Evolutionary conservation across 2,888 invertebrate genomes (phyloP).

Genomic region (Hirtodrosophila trivittata): DNA sequence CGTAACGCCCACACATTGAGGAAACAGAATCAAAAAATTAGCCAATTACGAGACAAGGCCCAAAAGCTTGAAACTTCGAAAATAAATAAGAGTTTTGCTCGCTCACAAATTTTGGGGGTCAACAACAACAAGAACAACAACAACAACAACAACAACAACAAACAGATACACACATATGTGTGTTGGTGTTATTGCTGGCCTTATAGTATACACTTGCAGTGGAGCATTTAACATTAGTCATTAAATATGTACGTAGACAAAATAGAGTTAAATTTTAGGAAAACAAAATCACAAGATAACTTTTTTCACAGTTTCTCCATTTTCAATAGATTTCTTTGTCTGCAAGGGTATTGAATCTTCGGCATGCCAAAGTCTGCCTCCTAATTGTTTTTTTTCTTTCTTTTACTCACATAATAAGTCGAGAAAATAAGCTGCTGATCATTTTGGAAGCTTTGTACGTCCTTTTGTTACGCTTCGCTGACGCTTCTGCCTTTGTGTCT

Average conservation of each 20-base stretch:
- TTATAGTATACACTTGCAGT: conserved; percentile 35
- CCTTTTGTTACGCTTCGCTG: conserved; percentile 34
- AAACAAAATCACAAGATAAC: too few species aligned
- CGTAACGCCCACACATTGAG: conserved; percentile 69
- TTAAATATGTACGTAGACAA: conserved; percentile 1
- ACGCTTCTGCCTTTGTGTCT: neutral
- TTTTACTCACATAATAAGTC: conserved; percentile 82
- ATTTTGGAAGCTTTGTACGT: conserved; percentile 61
- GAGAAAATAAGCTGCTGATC: conserved; percentile 83
- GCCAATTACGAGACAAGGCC: conserved; percentile 39
- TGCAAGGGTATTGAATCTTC: conserved; percentile 43
- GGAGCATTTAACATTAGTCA: conserved; percentile 2
- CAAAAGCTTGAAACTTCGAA: conserved; percentile 12
- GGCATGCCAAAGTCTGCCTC: conserved; percentile 10
- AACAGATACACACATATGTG: conserved; percentile 4
- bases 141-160: conserved; percentile 20
- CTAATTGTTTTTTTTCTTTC: neutral
- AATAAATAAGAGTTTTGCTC: conserved; percentile 41
- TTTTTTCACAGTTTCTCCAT: too few species aligned
- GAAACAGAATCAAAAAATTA: conserved; percentile 53
- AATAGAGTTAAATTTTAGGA: too few species aligned
- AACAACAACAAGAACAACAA: conserved; percentile 32
- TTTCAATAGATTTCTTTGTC: too few species aligned
- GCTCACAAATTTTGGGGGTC: conserved; percentile 53
- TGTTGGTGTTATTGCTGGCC: conserved; percentile 40